These are phyloP conservation scores for Brachyalestes nurse DNA, from an alignment of 2,797 vertebrate species.

Conservation along the genomic window DNA sequence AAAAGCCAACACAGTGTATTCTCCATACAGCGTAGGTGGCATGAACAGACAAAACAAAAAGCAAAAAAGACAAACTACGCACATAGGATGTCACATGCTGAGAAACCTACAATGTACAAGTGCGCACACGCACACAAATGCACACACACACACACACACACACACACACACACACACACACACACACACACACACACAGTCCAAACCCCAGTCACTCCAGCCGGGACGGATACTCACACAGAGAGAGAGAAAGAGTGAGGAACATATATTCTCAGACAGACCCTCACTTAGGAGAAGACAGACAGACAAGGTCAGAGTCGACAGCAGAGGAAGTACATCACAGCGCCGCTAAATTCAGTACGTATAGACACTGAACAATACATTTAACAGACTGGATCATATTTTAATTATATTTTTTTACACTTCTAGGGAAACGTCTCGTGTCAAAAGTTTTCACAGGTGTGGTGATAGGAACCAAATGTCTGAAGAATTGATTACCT, in stretches of 20 bases:
- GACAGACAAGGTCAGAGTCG: constrained; percentile 74
- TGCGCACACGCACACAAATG: constrained; percentile 23
- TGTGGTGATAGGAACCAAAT: no score
- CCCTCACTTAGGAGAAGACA: constrained; percentile 72
- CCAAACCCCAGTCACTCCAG: no score
- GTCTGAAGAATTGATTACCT: no score
- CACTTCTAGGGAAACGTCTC: no score
- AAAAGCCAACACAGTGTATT: constrained; percentile 52
- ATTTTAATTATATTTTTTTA: no score
- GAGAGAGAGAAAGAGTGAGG: constrained; percentile 60
- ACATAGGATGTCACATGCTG: constrained; percentile 53
- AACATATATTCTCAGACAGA: constrained; percentile 67
- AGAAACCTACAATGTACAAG: constrained; percentile 54
- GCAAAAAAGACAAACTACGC: constrained; percentile 49
- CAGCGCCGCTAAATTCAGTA: background rate
- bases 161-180: constrained; percentile 54
- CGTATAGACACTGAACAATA: no score
- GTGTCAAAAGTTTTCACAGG: no score
- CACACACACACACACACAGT: no score
- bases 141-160: constrained; percentile 47
- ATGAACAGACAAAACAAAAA: constrained; percentile 42
- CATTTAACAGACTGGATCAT: no score
- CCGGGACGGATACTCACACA: constrained; percentile 77
- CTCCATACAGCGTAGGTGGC: constrained; percentile 45
- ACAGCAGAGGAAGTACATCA: constrained; percentile 62